Conservation (phyloP, 2,888 invertebrate genomes). For the Yponomeuta cagnagella region DNA sequence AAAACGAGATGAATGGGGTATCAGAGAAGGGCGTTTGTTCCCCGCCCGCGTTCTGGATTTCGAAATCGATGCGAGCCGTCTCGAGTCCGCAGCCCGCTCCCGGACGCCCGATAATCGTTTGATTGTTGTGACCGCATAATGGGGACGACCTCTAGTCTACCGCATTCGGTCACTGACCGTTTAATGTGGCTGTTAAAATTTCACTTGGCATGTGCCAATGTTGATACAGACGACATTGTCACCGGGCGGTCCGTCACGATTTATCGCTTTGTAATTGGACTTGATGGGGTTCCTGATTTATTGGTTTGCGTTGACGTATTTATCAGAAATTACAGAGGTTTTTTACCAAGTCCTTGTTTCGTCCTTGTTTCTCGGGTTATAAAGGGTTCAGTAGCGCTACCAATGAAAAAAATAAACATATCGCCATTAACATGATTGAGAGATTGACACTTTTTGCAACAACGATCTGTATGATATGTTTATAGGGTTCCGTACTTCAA, state of each 20-base stretch:
- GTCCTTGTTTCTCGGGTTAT: background rate
- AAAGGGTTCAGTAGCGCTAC: too few species aligned
- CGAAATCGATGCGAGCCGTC: constrained; percentile 68
- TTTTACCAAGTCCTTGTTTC: background rate
- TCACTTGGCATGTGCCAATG: constrained; percentile 43
- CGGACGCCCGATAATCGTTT: constrained; percentile 56
- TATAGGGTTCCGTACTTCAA: too few species aligned
- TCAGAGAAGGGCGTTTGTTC: constrained; percentile 66
- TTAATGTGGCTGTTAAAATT: constrained; percentile 52
- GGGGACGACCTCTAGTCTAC: constrained; percentile 46
- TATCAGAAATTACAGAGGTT: background rate
- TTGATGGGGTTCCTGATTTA: background rate
- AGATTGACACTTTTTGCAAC: too few species aligned
- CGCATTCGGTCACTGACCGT: constrained; percentile 46
- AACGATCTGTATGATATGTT: too few species aligned
- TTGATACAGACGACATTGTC: constrained; percentile 21
- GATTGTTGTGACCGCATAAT: constrained; percentile 60
- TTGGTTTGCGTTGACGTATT: background rate
- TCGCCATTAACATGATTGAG: too few species aligned
- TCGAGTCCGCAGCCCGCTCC: constrained; percentile 39
- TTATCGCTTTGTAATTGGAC: constrained; percentile 5
- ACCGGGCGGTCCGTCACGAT: background rate
- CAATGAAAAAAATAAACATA: too few species aligned
- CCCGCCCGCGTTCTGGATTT: constrained; percentile 67
- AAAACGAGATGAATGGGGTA: constrained; percentile 71